Evolutionary conservation across 2,888 invertebrate genomes (phyloP).

Genomic region (Microplitis deprimator): DNA sequence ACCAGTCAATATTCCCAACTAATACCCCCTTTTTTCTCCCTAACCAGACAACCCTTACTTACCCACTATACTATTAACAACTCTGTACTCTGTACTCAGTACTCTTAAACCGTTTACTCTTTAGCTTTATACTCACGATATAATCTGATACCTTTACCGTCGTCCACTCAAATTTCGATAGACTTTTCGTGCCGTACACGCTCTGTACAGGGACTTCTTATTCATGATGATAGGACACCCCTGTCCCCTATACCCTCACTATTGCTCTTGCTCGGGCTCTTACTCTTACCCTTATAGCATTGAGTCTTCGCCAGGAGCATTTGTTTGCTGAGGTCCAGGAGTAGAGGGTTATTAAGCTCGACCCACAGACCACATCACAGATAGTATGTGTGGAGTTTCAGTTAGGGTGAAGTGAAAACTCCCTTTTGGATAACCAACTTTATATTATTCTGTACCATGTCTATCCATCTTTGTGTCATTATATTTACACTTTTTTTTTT

Average conservation of each 20-base stretch:
- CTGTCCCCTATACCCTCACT: neutral
- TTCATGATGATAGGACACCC: neutral
- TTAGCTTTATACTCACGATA: constrained; percentile 1
- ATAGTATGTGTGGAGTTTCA: constrained; percentile 4
- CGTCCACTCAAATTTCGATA: constrained; percentile 9
- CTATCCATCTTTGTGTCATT: constrained; percentile 52
- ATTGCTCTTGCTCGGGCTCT: neutral
- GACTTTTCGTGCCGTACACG: neutral
- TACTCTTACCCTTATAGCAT: constrained; percentile 8
- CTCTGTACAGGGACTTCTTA: neutral
- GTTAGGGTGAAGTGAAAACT: constrained; percentile 56
- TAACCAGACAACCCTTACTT: constrained; percentile 25
- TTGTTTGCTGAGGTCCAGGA: constrained; percentile 68
- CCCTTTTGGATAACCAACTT: constrained; percentile 62
- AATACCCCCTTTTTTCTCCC: constrained; percentile 40
- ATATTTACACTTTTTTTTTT: constrained; percentile 52
- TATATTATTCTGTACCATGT: constrained; percentile 51
- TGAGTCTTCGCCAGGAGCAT: constrained; percentile 56
- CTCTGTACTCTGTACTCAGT: constrained; percentile 23
- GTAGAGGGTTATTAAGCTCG: constrained; percentile 68
- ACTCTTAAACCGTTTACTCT: constrained; percentile 42
- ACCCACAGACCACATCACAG: constrained; percentile 70
- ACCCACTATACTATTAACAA: constrained; percentile 34
- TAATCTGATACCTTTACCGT: constrained; percentile 10
- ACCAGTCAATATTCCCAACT: constrained; percentile 64